phyloP scores from a whole-genome alignment of 2,113 vertebrate species.

The Odontophorus gujanensis region DNA sequence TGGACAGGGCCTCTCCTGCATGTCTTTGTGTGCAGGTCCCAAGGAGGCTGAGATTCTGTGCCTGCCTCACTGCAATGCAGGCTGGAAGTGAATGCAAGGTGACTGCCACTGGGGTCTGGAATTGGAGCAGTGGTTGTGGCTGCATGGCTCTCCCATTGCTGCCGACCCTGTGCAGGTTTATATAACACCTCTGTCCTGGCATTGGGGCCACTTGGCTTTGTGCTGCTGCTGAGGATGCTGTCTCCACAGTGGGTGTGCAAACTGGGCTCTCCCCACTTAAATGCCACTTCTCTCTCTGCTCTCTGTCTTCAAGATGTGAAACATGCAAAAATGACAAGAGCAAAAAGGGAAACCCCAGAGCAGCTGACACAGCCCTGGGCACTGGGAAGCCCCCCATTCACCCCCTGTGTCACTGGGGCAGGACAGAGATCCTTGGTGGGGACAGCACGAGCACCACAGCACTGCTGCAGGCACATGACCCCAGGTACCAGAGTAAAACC shows the following conservation, averaged over 20 bases:
- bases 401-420: neutral
- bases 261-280: constrained; percentile 17
- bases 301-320: constrained; percentile 28
- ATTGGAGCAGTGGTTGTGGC: neutral
- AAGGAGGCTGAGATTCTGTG: fast-evolving
- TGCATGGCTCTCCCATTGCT: fast-evolving
- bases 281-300: neutral
- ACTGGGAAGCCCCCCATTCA: fast-evolving
- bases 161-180: neutral
- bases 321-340: constrained; percentile 17
- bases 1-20: neutral
- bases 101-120: neutral
- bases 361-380: neutral
- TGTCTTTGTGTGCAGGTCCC: no score
- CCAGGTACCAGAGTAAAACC: fast-evolving
- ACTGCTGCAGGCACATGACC: fast-evolving
- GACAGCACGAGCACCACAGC: neutral
- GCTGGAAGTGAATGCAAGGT: neutral
- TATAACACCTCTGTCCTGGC: fast-evolving
- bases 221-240: neutral
- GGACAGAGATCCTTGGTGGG: fast-evolving
- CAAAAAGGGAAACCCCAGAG: constrained; percentile 17
- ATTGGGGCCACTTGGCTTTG: neutral
- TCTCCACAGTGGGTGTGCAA: neutral
- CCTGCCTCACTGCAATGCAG: fast-evolving